Base-by-base conservation (phyloP, 1,140 invertebrate genomes). In the Bombyx mori region DNA sequence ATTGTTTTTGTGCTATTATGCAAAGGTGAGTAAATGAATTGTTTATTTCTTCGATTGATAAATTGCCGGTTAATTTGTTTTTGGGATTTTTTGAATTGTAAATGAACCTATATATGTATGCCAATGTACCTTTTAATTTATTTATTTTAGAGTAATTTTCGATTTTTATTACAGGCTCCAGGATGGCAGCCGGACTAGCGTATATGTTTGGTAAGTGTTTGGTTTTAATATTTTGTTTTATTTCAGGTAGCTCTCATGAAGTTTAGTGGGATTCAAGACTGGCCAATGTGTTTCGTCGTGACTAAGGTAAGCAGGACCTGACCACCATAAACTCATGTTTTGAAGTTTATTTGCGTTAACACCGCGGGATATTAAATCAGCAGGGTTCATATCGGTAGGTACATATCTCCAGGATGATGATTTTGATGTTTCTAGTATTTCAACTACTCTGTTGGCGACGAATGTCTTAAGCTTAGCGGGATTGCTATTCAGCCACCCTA, bases 391-490 rank as follows among this genome's bases (percentile, higher is more conserved):
- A 5, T 56, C 48, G 18, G 47, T 56, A 6, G 10, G 42, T 12
- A 64, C 50, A 18, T 59, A 54, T 1, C 35, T 26, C 79, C 81
- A 88, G 7, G 42, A 7, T 7, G 18, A 8, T n/a, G 46, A 7
- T 0, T 54, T 8, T 0, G 71, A 68, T 1, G 73, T 12, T 9
- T 73, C 63, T 53, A 77, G 65, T 44, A 84, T 86, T 56, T 81
- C 63, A 0, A 58, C 18, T 0, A 85, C 65, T 42, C 79, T 54
- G 61, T 89, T 86, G 7, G 58, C 67, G 1, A 88, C 80, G 61
- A 77, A 88, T 1, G 69, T 68, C 63, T 84, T 79, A 58, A 73
- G 70, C 42, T 56, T 54, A n/a, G 58, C 51, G 3, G 75, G 63
- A n/a, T 65, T 26, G 18, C 48, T 62, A 10, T 59, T 53, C 6